Conservation (phyloP, 2,888 invertebrate species). For the Tuberolachnus salignus region DNA sequence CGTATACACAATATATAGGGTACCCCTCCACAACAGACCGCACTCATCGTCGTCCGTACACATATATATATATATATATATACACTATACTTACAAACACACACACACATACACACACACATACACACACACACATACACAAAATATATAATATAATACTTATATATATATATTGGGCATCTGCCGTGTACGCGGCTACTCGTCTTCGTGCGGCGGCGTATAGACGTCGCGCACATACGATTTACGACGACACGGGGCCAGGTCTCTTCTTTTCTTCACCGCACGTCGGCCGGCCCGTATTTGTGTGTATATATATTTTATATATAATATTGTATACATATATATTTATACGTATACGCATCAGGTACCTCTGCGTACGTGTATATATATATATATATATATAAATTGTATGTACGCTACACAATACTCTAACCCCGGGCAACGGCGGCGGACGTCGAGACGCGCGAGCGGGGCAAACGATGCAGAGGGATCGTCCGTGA, state of each 20-base stretch:
- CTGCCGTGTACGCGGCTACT: constrained; percentile 21
- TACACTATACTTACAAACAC: too few species aligned
- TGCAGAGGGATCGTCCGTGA: too few species aligned
- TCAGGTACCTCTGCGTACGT: not conserved
- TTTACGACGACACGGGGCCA: constrained; percentile 44
- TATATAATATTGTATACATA: too few species aligned
- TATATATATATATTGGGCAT: constrained; percentile 3
- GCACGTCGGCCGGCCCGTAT: not conserved
- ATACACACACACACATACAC: not conserved
- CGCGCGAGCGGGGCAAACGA: constrained; percentile 1
- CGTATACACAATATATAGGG: not conserved
- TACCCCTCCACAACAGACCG: not conserved
- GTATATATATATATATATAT: not conserved
- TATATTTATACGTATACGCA: not conserved
- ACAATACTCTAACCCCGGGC: not conserved
- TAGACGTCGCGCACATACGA: constrained; percentile 42
- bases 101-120: not conserved
- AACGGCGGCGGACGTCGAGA: not conserved
- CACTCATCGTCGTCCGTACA: not conserved
- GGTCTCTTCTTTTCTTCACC: constrained; percentile 22
- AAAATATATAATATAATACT: too few species aligned
- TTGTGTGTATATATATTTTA: not conserved
- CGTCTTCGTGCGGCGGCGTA: constrained; percentile 16
- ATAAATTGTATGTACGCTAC: too few species aligned
- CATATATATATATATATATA: constrained; percentile 9